These are phyloP conservation scores for Eumerus sabulonum DNA, from an alignment of 2,888 invertebrate genomes.

Conservation along the genomic window DNA sequence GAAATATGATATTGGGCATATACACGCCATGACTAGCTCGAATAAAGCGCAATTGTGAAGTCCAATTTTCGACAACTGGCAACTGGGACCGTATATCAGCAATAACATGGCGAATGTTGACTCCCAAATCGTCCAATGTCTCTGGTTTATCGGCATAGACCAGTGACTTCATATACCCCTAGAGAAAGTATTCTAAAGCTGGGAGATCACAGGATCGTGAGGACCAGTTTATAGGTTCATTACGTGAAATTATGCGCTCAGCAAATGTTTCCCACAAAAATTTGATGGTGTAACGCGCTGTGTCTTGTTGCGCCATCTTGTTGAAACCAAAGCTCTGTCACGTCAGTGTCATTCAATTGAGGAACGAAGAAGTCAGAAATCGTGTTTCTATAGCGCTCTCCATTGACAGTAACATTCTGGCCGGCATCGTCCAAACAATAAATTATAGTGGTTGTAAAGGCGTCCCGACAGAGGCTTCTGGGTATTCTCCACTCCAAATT, in stretches of 20 bases:
- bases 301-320: constrained; percentile 1
- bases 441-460: too few species aligned
- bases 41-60: neutral
- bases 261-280: neutral
- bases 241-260: constrained; percentile 1
- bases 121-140: neutral
- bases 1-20: too few species aligned
- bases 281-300: neutral
- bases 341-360: neutral
- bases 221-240: neutral
- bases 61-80: neutral
- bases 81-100: neutral
- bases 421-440: too few species aligned
- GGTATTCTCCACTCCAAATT: too few species aligned
- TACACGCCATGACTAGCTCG: neutral
- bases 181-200: neutral
- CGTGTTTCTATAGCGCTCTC: too few species aligned
- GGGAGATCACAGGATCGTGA: neutral
- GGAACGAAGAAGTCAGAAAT: too few species aligned
- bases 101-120: neutral
- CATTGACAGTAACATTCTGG: too few species aligned
- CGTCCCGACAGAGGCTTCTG: too few species aligned
- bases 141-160: too few species aligned
- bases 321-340: constrained; percentile 1
- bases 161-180: too few species aligned